Conservation (phyloP, 2,797 vertebrate genomes). For the Melanogrammus aeglefinus region DNA sequence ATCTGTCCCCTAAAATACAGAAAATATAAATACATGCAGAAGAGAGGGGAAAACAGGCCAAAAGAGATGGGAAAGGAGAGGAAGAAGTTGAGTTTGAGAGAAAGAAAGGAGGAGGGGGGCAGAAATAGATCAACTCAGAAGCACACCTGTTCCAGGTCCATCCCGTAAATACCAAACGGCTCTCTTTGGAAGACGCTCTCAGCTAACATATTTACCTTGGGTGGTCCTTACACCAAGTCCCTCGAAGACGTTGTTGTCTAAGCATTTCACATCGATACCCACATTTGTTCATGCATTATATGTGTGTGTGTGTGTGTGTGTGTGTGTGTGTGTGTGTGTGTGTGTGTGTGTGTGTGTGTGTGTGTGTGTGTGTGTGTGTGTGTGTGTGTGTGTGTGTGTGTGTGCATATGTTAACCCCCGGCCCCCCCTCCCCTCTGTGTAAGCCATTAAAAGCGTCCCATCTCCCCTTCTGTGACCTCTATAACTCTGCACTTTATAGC, state of each 20-base stretch:
- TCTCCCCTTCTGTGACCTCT: conserved; percentile 68
- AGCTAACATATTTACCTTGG: conserved; percentile 7
- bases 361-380: conserved; percentile 2
- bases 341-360: conserved; percentile 23
- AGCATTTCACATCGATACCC: neutral
- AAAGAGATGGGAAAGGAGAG: neutral
- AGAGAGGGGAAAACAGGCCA: conserved; percentile 2
- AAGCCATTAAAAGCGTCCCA: conserved; percentile 75
- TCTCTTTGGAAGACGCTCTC: neutral
- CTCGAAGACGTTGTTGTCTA: neutral
- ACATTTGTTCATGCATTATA: neutral
- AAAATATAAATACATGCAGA: conserved; percentile 1
- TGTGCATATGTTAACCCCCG: conserved; percentile 47
- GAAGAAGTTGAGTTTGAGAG: neutral
- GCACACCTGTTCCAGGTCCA: conserved; percentile 22
- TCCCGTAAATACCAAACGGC: neutral
- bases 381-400: conserved; percentile 13
- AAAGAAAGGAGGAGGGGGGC: neutral
- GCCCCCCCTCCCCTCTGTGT: conserved; percentile 39
- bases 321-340: conserved; percentile 4
- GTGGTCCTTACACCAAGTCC: conserved; percentile 15
- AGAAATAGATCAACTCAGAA: neutral
- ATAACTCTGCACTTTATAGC: conserved; percentile 70
- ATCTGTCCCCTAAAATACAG: neutral
- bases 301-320: conserved; percentile 5